A percentile compares a stretch with the other conserved stretches of the same genome.
These are phyloP conservation scores for Cairina moschata DNA, from an alignment of 2,113 vertebrate genomes.

Conservation along the genomic window DNA sequence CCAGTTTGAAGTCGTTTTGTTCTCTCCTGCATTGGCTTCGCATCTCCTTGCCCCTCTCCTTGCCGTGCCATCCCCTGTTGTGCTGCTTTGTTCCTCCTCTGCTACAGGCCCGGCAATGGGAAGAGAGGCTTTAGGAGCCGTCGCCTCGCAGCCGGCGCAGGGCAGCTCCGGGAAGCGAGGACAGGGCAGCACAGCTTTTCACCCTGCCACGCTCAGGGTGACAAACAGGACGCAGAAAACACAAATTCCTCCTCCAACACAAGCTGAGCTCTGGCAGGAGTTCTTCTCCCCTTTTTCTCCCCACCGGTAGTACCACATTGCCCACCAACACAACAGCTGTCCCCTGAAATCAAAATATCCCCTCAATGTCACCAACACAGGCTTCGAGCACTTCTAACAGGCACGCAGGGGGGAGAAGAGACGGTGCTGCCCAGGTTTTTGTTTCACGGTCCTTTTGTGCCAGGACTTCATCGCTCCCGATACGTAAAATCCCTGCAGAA, in stretches of 20 bases:
- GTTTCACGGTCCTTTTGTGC: not conserved
- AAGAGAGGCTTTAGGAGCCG: not conserved
- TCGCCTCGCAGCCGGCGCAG: not conserved
- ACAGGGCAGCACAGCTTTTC: not conserved
- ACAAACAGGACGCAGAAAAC: not conserved
- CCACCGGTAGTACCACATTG: not conserved
- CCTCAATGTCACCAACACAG: not conserved
- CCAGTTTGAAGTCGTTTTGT: not conserved
- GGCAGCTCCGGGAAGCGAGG: not conserved
- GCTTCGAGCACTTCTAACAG: not conserved
- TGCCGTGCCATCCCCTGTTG: not conserved
- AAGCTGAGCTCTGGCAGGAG: not conserved
- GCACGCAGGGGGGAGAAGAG: not conserved
- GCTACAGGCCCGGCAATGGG: not conserved
- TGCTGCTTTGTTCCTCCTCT: not conserved
- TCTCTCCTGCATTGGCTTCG: not conserved
- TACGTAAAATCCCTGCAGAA: not conserved
- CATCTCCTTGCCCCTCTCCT: not conserved
- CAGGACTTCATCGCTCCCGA: fast-evolving
- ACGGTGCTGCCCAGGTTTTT: not conserved
- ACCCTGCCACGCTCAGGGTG: not conserved
- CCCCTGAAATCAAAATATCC: not conserved
- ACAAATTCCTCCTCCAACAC: not conserved
- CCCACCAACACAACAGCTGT: fast-evolving
- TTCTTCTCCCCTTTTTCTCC: not conserved